Evolutionary conservation across 1,140 invertebrate species (phyloP).

Genomic region (Micrasema minimum): DNA sequence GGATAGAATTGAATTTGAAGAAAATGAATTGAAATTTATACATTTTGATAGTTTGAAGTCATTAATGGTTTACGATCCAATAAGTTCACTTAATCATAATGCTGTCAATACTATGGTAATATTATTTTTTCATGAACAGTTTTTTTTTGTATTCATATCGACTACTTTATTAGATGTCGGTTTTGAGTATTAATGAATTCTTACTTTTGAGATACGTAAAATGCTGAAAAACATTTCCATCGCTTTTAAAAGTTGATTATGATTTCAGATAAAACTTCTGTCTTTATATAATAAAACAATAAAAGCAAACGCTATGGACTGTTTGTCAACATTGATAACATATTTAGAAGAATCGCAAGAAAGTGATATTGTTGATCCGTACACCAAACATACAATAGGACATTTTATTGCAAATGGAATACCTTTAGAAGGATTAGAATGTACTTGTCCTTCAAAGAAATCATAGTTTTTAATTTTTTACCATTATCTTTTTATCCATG

Average conservation of each 20-base stretch:
- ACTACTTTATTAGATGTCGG: background rate
- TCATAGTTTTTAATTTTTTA: no score
- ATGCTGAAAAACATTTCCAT: no score
- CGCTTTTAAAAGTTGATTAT: no score
- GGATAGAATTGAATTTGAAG: conserved; percentile 1
- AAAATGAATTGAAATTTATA: conserved; percentile 1
- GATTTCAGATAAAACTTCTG: conserved; percentile 1
- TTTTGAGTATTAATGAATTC: background rate
- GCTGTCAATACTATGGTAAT: conserved; percentile 8
- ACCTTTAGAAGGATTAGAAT: no score
- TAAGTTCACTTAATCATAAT: conserved; percentile 1
- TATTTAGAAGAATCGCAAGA: conserved; percentile 16
- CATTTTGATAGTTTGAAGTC: conserved; percentile 19
- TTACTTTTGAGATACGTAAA: background rate
- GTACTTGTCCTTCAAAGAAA: no score
- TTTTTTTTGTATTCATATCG: background rate
- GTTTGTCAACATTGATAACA: background rate
- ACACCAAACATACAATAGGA: background rate
- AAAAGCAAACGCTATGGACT: background rate
- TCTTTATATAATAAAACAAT: background rate
- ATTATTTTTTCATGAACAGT: background rate
- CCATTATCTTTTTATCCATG: no score
- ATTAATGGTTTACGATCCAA: conserved; percentile 5
- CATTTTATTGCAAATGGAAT: conserved; percentile 8
- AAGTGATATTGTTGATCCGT: background rate